A percentile compares a stretch with the other conserved stretches of the same genome.
Evolutionary conservation across 1,140 invertebrate species (phyloP).

Genomic region (Drosophila saltans): DNA sequence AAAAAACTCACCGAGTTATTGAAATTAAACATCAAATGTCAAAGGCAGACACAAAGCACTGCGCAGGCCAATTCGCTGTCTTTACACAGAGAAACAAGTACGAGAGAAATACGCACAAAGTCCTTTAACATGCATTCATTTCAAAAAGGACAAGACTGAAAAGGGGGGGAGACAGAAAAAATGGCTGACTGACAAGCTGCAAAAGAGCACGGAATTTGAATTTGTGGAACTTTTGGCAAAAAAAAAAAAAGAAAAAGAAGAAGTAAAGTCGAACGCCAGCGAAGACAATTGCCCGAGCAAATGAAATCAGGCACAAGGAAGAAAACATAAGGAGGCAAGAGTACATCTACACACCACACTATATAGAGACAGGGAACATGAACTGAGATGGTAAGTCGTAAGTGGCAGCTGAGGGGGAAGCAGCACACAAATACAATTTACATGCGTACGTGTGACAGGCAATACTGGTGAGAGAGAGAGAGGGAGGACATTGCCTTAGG

Average conservation of each 20-base stretch:
- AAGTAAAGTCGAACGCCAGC: constrained; percentile 62
- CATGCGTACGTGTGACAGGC: constrained; percentile 73
- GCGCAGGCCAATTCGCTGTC: constrained; percentile 62
- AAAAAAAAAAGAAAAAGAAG: constrained; percentile 34
- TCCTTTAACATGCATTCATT: constrained; percentile 57
- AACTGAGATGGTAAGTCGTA: background rate
- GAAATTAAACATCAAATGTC: constrained; percentile 79
- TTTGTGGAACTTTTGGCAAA: constrained; percentile 58
- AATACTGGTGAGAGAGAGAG: background rate
- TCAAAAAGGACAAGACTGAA: background rate
- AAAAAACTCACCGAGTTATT: constrained; percentile 68
- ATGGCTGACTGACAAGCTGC: constrained; percentile 75
- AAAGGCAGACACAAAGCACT: constrained; percentile 46
- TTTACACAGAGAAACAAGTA: constrained; percentile 27
- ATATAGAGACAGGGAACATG: background rate
- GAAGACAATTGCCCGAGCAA: constrained; percentile 76
- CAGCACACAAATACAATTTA: constrained; percentile 72
- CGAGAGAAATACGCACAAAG: constrained; percentile 63
- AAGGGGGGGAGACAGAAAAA: constrained; percentile 16
- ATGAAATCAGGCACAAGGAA: constrained; percentile 72
- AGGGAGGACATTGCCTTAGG: constrained; percentile 68
- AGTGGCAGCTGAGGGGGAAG: constrained; percentile 21
- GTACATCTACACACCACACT: background rate
- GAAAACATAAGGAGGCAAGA: constrained; percentile 4
- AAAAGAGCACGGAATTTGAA: constrained; percentile 68